These are phyloP conservation scores for Drosophila macrospina DNA, from an alignment of 2,888 invertebrate genomes.

Conservation along the genomic window DNA sequence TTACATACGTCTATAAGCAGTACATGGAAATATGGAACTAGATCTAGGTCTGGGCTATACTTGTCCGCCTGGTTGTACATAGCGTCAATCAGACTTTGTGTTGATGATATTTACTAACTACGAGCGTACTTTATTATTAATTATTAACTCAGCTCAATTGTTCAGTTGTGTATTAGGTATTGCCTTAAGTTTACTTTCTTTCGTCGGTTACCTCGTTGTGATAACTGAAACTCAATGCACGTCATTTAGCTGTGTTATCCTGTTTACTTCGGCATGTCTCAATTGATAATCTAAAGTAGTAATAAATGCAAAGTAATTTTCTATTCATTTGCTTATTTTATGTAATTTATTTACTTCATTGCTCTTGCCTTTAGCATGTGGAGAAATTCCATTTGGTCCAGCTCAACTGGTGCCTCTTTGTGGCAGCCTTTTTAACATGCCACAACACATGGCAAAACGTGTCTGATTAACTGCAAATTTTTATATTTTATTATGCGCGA, in stretches of 20 bases:
- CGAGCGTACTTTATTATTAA: not conserved
- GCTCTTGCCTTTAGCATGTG: not conserved
- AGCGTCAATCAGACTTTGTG: constrained; percentile 26
- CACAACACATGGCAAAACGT: constrained; percentile 39
- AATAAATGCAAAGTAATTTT: no score
- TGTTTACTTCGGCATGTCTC: not conserved
- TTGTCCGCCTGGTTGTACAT: not conserved
- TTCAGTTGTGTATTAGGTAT: constrained; percentile 2
- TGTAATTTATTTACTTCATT: no score
- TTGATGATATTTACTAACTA: not conserved
- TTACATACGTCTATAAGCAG: constrained; percentile 1
- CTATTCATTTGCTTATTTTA: not conserved
- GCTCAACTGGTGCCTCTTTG: not conserved
- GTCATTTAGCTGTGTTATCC: no score
- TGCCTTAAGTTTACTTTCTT: no score
- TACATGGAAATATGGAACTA: constrained; percentile 9
- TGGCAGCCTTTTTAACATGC: constrained; percentile 23
- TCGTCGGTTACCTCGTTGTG: no score
- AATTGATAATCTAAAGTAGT: no score
- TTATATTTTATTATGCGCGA: constrained; percentile 43
- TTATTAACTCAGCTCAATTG: no score
- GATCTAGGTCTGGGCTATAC: constrained; percentile 46
- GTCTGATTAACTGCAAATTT: constrained; percentile 52
- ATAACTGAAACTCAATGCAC: no score
- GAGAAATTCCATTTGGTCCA: not conserved